Conservation (phyloP, 2,888 invertebrate species). For the Mythimna vitellina region DNA sequence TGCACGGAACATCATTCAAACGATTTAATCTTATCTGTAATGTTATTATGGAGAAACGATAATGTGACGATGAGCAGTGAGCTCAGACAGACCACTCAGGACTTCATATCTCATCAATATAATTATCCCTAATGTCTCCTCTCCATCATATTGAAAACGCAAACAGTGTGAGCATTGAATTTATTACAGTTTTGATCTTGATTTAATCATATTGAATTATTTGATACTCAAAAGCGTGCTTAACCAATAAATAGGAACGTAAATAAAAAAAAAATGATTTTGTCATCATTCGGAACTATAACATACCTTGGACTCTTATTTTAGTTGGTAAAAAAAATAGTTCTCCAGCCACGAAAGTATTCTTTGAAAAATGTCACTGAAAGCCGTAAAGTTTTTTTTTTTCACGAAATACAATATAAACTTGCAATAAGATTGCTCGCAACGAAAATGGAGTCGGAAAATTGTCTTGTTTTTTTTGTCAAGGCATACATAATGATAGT, state of each 20-base stretch:
- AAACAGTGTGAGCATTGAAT: conserved; percentile 33
- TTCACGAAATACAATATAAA: neutral
- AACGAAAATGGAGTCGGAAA: neutral
- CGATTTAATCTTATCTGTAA: conserved; percentile 49
- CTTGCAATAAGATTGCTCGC: too few species aligned
- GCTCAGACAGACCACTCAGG: conserved; percentile 43
- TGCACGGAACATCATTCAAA: conserved; percentile 23
- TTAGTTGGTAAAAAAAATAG: neutral
- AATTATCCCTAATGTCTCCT: conserved; percentile 43
- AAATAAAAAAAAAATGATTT: too few species aligned
- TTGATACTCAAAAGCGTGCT: neutral
- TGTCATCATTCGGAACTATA: neutral
- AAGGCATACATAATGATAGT: neutral
- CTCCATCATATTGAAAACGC: conserved; percentile 30
- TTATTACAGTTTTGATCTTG: conserved; percentile 46
- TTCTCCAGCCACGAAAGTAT: neutral
- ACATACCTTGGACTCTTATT: neutral
- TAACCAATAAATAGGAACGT: too few species aligned
- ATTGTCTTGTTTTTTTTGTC: neutral
- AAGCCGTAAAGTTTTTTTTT: too few species aligned
- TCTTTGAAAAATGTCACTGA: neutral
- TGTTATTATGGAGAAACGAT: conserved; percentile 41
- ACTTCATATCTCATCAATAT: conserved; percentile 32
- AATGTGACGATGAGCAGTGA: conserved; percentile 40
- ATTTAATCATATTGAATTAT: conserved; percentile 28